These are phyloP conservation scores for Astur gentilis DNA, from an alignment of 2,113 vertebrate species.

Conservation along the genomic window DNA sequence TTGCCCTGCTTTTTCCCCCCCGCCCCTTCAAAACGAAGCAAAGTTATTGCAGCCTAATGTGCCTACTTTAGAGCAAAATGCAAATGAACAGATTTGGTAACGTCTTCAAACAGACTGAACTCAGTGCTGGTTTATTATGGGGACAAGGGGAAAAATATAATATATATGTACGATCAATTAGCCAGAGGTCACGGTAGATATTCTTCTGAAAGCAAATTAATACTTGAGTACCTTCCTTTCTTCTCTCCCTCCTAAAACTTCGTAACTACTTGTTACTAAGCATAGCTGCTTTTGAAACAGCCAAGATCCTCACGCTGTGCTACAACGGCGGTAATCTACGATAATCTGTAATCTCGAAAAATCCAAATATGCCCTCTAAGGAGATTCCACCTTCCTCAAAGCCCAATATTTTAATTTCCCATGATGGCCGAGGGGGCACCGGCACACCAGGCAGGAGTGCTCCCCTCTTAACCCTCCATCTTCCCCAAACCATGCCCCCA, in stretches of 20 bases:
- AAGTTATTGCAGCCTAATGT: conserved; percentile 66
- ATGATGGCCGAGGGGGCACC: not conserved
- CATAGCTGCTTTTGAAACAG: conserved; percentile 44
- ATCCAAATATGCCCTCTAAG: conserved; percentile 33
- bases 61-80: conserved; percentile 73
- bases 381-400: conserved; percentile 47
- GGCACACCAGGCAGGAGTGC: accelerated
- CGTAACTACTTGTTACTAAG: conserved; percentile 14
- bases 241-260: conserved; percentile 54
- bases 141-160: not conserved
- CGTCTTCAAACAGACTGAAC: conserved; percentile 59
- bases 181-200: conserved; percentile 62
- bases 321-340: conserved; percentile 37
- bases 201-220: conserved; percentile 61
- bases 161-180: conserved; percentile 54
- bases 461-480: not conserved
- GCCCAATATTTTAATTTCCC: conserved; percentile 17
- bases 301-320: not conserved
- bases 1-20: conserved; percentile 33
- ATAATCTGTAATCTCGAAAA: conserved; percentile 63
- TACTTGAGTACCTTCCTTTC: conserved; percentile 29
- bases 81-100: conserved; percentile 72
- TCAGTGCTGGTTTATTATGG: conserved; percentile 31
- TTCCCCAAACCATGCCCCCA: not conserved
- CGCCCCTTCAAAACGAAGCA: conserved; percentile 59